Conservation (phyloP, 2,113 vertebrate species). For the Nesogale talazaci region DNA sequence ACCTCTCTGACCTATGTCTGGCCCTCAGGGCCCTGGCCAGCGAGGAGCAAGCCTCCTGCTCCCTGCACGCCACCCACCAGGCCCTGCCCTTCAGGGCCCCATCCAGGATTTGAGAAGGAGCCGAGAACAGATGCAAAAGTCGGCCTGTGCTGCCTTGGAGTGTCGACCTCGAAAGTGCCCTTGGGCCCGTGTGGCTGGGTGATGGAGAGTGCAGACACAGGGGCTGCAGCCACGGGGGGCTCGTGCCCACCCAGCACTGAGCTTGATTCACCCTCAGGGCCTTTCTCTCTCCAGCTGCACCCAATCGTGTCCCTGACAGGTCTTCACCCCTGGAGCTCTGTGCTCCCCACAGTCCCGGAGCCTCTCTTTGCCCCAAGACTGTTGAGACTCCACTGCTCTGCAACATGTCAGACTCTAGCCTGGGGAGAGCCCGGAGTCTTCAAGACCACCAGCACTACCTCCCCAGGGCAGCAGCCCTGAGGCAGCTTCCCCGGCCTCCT, state of each 20-base stretch:
- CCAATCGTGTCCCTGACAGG: neutral
- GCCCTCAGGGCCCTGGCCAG: neutral
- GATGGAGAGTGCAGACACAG: neutral
- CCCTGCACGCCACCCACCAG: no score
- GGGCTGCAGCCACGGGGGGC: neutral
- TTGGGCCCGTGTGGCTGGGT: neutral
- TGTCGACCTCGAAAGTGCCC: neutral
- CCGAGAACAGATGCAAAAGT: neutral
- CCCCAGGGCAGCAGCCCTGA: neutral
- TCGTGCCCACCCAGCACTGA: neutral
- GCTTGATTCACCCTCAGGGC: neutral
- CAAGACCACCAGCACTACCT: neutral
- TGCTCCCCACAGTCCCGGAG: neutral
- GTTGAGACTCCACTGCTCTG: neutral
- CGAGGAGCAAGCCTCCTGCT: neutral
- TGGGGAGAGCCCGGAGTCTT: neutral
- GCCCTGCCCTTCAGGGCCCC: neutral
- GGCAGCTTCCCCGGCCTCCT: neutral
- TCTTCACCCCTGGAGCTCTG: neutral
- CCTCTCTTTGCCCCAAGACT: neutral
- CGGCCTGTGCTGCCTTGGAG: neutral
- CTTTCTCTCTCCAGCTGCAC: neutral
- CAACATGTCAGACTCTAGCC: neutral
- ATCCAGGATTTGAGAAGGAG: neutral
- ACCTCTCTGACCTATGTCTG: neutral